Evolutionary conservation across 2,797 vertebrate genomes (phyloP), one percentile per base, ranked within the genome.

Genomic region (Rhinichthys osculus): DNA sequence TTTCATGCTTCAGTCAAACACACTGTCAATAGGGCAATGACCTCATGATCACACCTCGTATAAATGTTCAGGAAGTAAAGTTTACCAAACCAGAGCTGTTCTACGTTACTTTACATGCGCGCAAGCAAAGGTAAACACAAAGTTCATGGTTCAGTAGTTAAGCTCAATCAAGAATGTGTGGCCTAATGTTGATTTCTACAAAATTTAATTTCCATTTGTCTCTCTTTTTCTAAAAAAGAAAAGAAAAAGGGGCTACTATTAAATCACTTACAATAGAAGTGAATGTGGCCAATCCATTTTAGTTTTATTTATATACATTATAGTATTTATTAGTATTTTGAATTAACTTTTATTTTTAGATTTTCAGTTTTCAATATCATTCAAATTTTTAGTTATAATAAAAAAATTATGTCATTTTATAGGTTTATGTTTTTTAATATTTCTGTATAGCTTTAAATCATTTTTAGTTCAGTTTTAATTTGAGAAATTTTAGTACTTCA

Each of bases 1-100:
- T 81, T 80, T 69, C 64, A 81, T 71, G 66, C 66, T 71, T 27
- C 44, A 42, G 64, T 78, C 62, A 57, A 67, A 79, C 50, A 66
- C 7, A 54, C 42, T 38, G 30, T 85, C 76, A 79, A 62, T 79
- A 78, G 35, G 8, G 64, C 50, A 44, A 7, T 72, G 77, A 79
- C 40, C 19, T 79, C 66, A 47, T 35, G 52, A 79, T 50, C 11
- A 47, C 38, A 62, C 62, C 50, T 62, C 16, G 44, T 33, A 70
- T 78, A 59, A 78, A 70, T 70, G 35, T 71, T 80, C 38, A 69
- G 44, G 67, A 82, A 11, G 50, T 50, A 62, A 77, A 72, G 52
- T 79, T 79, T 79, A 81, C 64, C 44, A 50, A 81, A 50, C 42
- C 42, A 52, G 23, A 69, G 27, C 30, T 71, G 38, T 23, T 23